phyloP scores from a whole-genome alignment of 2,113 vertebrate species.

The Stercorarius parasiticus region DNA sequence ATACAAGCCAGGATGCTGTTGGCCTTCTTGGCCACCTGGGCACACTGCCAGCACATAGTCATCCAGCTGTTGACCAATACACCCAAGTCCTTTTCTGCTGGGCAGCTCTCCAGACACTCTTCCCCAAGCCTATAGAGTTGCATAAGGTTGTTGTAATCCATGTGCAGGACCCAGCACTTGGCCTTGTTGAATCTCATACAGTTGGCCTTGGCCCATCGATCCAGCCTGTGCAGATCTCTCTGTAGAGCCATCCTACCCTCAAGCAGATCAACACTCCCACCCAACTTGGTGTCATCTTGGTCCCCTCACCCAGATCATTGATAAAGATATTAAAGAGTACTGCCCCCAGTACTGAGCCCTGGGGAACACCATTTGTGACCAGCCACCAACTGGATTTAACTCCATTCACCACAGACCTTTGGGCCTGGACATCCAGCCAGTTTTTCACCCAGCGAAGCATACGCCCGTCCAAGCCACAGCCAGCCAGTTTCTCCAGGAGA shows the following conservation, averaged over 20 bases:
- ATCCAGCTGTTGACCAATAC: fast-evolving
- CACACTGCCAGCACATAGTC: background rate
- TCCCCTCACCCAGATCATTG: background rate
- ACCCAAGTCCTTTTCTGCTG: background rate
- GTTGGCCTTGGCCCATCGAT: fast-evolving
- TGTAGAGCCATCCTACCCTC: background rate
- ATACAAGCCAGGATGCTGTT: background rate
- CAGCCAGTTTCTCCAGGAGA: background rate
- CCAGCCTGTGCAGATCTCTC: background rate
- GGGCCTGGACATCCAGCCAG: too few species aligned
- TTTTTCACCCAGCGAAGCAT: background rate
- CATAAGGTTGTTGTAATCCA: background rate
- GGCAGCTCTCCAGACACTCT: background rate
- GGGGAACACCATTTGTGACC: background rate
- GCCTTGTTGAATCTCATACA: fast-evolving
- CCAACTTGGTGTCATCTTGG: background rate
- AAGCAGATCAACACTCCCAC: background rate
- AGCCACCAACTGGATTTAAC: background rate
- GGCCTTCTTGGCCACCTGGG: background rate
- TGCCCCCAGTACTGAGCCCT: background rate
- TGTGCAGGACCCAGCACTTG: background rate
- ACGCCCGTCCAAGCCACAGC: background rate
- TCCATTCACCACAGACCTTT: background rate
- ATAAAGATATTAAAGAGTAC: background rate
- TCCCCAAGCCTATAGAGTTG: fast-evolving